These are phyloP conservation scores for Hybos culiciformis DNA, from an alignment of 2,888 invertebrate species.

Conservation along the genomic window DNA sequence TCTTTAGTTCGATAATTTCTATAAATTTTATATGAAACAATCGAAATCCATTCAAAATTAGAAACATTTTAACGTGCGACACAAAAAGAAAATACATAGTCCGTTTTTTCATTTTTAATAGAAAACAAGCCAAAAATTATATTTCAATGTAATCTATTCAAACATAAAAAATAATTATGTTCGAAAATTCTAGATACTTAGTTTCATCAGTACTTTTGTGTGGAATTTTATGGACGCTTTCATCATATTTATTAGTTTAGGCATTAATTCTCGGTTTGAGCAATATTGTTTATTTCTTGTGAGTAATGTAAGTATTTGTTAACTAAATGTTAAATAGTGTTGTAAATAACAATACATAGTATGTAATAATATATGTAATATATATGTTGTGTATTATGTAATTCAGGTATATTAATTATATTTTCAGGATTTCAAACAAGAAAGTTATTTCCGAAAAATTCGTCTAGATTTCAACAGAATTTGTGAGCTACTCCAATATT, in stretches of 20 bases:
- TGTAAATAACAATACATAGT: not conserved
- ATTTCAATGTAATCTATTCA: not conserved
- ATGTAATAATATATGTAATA: not conserved
- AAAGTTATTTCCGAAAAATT: not conserved
- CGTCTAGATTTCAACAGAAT: not conserved
- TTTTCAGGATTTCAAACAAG: not conserved
- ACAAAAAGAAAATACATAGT: not conserved
- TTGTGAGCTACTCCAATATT: not conserved
- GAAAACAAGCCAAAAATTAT: not conserved
- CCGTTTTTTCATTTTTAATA: not conserved
- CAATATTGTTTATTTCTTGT: not conserved
- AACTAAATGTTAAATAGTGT: not conserved
- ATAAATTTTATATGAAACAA: too few relatives aligned
- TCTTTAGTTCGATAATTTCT: too few relatives aligned
- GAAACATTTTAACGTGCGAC: not conserved
- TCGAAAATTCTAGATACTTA: not conserved
- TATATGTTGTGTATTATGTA: not conserved
- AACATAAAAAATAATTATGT: not conserved
- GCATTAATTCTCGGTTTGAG: not conserved
- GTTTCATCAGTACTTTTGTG: not conserved
- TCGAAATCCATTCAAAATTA: not conserved
- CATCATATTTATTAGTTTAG: not conserved
- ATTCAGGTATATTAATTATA: not conserved
- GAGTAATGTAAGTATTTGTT: too few relatives aligned
- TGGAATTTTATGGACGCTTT: conserved; percentile 1